These are phyloP conservation scores for Syngnathus floridae DNA, from an alignment of 2,113 vertebrate species.

Conservation along the genomic window DNA sequence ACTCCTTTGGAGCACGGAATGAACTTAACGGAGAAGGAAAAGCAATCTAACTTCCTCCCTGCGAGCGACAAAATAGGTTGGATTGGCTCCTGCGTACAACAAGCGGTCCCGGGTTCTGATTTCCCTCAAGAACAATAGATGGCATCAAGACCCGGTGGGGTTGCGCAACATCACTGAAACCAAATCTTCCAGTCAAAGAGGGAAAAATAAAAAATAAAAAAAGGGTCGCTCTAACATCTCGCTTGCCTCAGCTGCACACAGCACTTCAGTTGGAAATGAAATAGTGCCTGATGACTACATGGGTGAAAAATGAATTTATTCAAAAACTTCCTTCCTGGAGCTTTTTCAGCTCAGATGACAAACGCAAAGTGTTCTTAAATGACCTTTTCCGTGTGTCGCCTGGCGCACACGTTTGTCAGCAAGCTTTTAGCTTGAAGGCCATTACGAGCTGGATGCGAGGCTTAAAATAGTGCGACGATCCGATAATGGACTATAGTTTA, in stretches of 20 bases:
- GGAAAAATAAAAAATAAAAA: neutral
- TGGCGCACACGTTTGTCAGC: conserved; percentile 30
- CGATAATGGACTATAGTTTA: conserved; percentile 61
- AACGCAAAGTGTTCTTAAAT: neutral
- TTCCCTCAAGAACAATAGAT: no score
- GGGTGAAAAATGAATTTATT: neutral
- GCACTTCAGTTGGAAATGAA: no score
- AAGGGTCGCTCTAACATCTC: no score
- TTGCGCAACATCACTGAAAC: no score
- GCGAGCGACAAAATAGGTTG: no score
- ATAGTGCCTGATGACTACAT: neutral
- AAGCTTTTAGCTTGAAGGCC: conserved; percentile 21
- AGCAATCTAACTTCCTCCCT: no score
- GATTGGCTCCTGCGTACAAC: no score
- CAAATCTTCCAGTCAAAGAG: no score
- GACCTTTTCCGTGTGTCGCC: neutral
- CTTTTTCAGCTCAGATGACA: neutral
- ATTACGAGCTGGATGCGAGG: conserved; percentile 48
- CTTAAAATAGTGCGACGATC: conserved; percentile 59
- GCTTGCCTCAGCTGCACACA: no score
- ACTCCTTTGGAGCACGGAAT: neutral
- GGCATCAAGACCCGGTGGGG: no score
- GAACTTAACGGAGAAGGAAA: neutral
- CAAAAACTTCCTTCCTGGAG: neutral
- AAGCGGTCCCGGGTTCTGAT: no score